Conservation (phyloP, 2,113 vertebrate genomes). For the Rhinogobius similis region DNA sequence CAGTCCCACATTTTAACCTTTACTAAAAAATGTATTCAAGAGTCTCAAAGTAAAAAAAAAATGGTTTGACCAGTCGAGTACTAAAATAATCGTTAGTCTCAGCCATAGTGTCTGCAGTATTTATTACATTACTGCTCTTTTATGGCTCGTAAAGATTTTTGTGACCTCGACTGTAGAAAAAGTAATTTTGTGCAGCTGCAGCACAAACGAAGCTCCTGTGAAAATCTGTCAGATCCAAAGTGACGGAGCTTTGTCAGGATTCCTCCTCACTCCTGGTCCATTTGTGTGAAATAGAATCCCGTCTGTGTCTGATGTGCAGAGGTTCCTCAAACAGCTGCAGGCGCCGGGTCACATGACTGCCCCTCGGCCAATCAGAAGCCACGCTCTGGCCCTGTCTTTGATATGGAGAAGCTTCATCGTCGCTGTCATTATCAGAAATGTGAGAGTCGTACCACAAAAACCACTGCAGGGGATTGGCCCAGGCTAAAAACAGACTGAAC, state of each 20-base stretch:
- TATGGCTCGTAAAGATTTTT: too few relatives aligned
- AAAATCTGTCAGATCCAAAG: too few relatives aligned
- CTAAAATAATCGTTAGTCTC: too few relatives aligned
- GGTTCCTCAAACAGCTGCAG: neutral
- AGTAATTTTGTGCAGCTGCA: too few relatives aligned
- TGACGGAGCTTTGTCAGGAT: neutral
- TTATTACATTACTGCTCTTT: too few relatives aligned
- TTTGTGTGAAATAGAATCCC: neutral
- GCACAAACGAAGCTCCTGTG: too few relatives aligned
- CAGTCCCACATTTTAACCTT: too few relatives aligned
- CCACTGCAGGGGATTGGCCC: neutral
- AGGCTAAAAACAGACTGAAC: neutral
- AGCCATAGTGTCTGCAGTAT: too few relatives aligned
- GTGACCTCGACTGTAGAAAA: too few relatives aligned
- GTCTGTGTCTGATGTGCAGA: neutral
- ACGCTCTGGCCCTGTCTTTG: neutral
- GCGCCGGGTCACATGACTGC: conserved; percentile 1
- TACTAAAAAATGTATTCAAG: too few relatives aligned
- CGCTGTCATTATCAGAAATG: neutral
- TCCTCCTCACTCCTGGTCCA: neutral
- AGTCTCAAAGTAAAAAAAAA: too few relatives aligned
- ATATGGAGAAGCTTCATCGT: conserved; percentile 1
- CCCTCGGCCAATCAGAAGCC: neutral
- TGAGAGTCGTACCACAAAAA: neutral
- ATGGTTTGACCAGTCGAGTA: too few relatives aligned